Conservation (phyloP, 2,888 invertebrate genomes). For the Melanotus villosus region DNA sequence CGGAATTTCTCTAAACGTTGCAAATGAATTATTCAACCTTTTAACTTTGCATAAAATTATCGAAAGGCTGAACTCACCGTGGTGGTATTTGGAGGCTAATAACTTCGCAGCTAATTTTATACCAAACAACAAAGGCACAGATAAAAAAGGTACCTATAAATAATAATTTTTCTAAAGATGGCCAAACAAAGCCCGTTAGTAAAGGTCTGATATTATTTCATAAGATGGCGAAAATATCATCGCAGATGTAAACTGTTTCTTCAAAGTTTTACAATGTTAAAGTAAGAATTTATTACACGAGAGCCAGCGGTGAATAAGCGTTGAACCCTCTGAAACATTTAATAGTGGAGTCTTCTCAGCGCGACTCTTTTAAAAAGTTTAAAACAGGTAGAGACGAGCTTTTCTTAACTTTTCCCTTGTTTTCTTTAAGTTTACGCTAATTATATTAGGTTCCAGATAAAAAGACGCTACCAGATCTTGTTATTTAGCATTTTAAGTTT, state of each 20-base stretch:
- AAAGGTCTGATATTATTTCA: too few relatives aligned
- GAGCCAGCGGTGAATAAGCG: background rate
- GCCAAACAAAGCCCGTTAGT: too few relatives aligned
- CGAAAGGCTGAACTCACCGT: too few relatives aligned
- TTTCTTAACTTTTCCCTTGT: constrained; percentile 17
- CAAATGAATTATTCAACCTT: too few relatives aligned
- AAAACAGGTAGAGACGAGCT: constrained; percentile 8
- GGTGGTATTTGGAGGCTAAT: too few relatives aligned
- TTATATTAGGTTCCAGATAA: constrained; percentile 13
- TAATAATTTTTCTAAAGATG: too few relatives aligned
- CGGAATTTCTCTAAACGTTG: too few relatives aligned
- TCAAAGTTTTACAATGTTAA: constrained; percentile 5
- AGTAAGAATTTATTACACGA: constrained; percentile 1
- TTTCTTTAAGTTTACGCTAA: constrained; percentile 16
- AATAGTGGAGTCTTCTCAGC: background rate
- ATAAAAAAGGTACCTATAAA: too few relatives aligned
- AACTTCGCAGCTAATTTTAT: too few relatives aligned
- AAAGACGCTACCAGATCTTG: background rate
- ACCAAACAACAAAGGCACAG: too few relatives aligned
- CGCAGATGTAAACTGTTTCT: background rate
- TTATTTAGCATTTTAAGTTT: background rate
- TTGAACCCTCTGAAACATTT: constrained; percentile 4
- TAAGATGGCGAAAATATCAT: background rate
- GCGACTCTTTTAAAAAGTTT: constrained; percentile 7
- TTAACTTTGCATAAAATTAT: too few relatives aligned